phyloP scores from a whole-genome alignment of 2,888 invertebrate species.

The Taphrorychus bicolor region DNA sequence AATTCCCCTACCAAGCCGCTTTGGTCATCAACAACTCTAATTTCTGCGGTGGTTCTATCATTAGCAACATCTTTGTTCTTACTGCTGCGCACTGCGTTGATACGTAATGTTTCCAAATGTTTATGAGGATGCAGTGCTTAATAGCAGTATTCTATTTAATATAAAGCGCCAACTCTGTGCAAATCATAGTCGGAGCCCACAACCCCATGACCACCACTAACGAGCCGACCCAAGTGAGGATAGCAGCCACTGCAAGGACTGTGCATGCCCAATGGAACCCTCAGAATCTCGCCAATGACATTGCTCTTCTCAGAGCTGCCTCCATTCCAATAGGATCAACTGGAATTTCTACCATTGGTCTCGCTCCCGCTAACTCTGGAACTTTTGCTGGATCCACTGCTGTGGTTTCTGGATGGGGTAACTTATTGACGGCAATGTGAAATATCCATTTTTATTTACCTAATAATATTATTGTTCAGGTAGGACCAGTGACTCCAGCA shows the following conservation, averaged over 20 bases:
- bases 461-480: not conserved
- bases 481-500: slow-evolving; percentile 20
- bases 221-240: slow-evolving; percentile 23
- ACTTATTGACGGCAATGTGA: slow-evolving; percentile 18
- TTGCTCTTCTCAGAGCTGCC: slow-evolving; percentile 14
- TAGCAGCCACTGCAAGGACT: slow-evolving; percentile 5
- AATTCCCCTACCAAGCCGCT: slow-evolving; percentile 31
- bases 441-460: not conserved
- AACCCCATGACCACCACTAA: slow-evolving; percentile 16
- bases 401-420: slow-evolving; percentile 62
- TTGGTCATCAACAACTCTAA: slow-evolving; percentile 23
- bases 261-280: slow-evolving; percentile 29
- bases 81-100: slow-evolving; percentile 43
- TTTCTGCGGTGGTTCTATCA: slow-evolving; percentile 41
- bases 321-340: slow-evolving; percentile 3
- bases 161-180: slow-evolving; percentile 16
- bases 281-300: slow-evolving; percentile 25
- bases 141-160: not conserved
- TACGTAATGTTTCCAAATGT: too few species aligned
- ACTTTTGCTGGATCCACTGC: slow-evolving; percentile 55
- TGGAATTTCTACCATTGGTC: slow-evolving; percentile 3
- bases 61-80: slow-evolving; percentile 37
- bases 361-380: slow-evolving; percentile 21
- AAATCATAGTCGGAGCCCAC: slow-evolving; percentile 34
- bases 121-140: too few species aligned